Evolutionary conservation across 2,113 vertebrate species (phyloP), one percentile per base, ranked within the genome.

Genomic region (Litocranius walleri): DNA sequence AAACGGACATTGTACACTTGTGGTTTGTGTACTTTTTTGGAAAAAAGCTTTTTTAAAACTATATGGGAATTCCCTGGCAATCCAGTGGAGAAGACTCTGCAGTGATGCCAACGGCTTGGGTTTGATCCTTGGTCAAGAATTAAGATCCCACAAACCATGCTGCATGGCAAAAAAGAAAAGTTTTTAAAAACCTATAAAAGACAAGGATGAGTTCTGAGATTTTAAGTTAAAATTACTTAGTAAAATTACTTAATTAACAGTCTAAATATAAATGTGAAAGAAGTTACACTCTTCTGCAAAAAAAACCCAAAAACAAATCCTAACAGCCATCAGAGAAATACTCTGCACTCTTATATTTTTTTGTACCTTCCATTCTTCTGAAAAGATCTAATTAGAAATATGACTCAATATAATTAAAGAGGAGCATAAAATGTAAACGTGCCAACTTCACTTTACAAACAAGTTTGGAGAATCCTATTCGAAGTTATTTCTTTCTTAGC

Each of bases 371-470:
- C 4, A n/a, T 6, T 85, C 33, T 43, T 92, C 84, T 94, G 71
- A 96, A 92, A 96, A 87, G 61, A 61, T 71, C 43, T 92, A 94
- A 94, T 56, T 74, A 85, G 83, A 92, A 95, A 81, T 62, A 90
- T 27, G 81, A 92, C 21, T 48, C 10, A 29, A 33, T 48, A 80
- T 90, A 48, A 87, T 62, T 78, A 45, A 92, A 90, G 81, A 78
- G 92, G 59, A 93, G 21, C 1, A 61, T 52, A 80, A 64, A 97
- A 74, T 36, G 19, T 78, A 36, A 92, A 80, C 29, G 1, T 33
- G 43, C 40, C 33, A 71, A 48, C 57, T 88, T 91, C 36, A 91
- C 45, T 77, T 59, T 74, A 88, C 33, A 25, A 92, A 52, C 2
- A 10, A 95, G 64, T 88, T 19, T 83, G 82, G 40, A 85, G 17